Percentiles rank a stretch among this genome's conserved stretches.
Evolutionary conservation across 2,113 vertebrate species (phyloP).

Genomic region (Alaudala cheleensis): DNA sequence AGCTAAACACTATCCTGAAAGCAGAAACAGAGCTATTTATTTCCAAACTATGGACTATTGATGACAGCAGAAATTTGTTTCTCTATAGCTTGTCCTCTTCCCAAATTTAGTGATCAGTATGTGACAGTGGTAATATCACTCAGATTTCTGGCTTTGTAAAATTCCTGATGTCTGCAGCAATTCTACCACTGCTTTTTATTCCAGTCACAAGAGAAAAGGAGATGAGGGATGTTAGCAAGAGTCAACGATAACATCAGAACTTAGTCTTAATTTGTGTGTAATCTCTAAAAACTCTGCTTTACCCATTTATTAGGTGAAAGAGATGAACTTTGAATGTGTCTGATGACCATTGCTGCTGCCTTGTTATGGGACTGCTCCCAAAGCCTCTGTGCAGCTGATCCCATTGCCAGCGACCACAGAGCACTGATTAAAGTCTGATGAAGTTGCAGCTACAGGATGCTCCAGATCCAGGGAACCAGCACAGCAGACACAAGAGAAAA

Average conservation of each 20-base stretch:
- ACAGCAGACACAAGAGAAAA: neutral
- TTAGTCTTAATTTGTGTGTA: neutral
- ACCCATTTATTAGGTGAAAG: neutral
- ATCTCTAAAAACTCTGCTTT: neutral
- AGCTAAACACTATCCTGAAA: neutral
- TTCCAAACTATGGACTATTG: neutral
- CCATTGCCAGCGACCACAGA: fast-evolving
- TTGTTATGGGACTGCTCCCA: fast-evolving
- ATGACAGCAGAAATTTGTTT: neutral
- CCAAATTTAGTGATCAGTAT: neutral
- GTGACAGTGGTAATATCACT: neutral
- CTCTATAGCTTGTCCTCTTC: neutral
- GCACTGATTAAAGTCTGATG: neutral
- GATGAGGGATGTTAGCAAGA: neutral
- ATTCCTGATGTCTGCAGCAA: neutral
- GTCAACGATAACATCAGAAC: neutral
- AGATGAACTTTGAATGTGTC: fast-evolving
- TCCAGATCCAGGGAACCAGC: neutral
- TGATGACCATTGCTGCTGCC: neutral
- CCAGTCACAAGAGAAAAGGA: neutral
- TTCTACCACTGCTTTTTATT: neutral
- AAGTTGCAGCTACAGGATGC: neutral
- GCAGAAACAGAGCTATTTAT: neutral
- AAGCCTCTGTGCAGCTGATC: neutral
- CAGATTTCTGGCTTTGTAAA: neutral